These are phyloP conservation scores for Eurytoma adleriae DNA, from an alignment of 2,888 invertebrate species.

Conservation along the genomic window DNA sequence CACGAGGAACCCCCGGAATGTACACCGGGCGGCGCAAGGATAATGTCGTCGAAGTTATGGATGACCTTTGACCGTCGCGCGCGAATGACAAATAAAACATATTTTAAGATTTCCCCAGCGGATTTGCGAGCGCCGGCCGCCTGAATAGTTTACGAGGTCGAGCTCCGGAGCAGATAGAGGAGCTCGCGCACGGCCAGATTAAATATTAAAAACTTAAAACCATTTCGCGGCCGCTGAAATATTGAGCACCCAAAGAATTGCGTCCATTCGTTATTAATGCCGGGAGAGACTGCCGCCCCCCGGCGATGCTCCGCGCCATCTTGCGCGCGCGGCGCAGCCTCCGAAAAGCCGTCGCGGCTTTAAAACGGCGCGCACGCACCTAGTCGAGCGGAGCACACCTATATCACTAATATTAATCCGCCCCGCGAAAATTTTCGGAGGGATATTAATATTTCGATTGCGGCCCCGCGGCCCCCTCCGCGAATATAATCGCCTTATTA, in stretches of 20 bases:
- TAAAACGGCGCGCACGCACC: not conserved
- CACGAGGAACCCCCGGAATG: no score
- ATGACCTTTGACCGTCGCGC: slow-evolving; percentile 66
- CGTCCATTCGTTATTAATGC: slow-evolving; percentile 63
- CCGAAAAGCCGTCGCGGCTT: not conserved
- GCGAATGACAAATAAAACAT: slow-evolving; percentile 71
- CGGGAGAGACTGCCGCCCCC: slow-evolving; percentile 42
- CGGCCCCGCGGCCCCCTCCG: not conserved
- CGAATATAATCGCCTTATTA: slow-evolving; percentile 32
- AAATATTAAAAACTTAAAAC: slow-evolving; percentile 75
- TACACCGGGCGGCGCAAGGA: no score
- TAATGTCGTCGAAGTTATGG: slow-evolving; percentile 56
- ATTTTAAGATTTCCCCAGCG: slow-evolving; percentile 74
- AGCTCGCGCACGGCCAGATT: slow-evolving; percentile 61
- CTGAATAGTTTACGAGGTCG: slow-evolving; percentile 67
- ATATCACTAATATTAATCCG: not conserved
- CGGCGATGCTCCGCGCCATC: slow-evolving; percentile 40
- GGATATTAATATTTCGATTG: not conserved
- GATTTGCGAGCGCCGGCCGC: slow-evolving; percentile 60
- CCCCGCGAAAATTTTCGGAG: not conserved
- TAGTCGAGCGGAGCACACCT: not conserved
- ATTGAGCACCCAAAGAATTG: slow-evolving; percentile 69
- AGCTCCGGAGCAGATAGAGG: slow-evolving; percentile 63
- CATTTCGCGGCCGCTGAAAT: slow-evolving; percentile 70
- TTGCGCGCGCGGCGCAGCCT: slow-evolving; percentile 1